A percentile compares a stretch with the other conserved stretches of the same genome.
Evolutionary conservation across 2,888 invertebrate species (phyloP).

Genomic region (Melanchra persicariae): DNA sequence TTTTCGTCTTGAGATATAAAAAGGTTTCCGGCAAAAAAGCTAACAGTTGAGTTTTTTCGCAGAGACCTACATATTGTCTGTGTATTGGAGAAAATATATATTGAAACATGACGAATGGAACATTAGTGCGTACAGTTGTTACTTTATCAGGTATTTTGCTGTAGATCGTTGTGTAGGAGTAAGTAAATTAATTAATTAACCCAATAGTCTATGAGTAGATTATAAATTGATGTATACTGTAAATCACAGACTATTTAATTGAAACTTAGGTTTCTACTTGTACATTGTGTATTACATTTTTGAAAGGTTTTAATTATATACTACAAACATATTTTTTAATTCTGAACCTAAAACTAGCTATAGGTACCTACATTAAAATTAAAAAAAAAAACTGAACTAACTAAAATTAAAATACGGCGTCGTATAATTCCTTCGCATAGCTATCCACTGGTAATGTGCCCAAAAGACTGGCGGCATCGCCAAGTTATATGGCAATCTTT

Average conservation of each 20-base stretch:
- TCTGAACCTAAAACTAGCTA: no score
- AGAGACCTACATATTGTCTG: conserved; percentile 49
- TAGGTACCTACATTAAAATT: no score
- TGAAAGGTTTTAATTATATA: no score
- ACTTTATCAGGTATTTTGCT: conserved; percentile 71
- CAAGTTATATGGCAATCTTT: no score
- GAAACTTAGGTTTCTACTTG: no score
- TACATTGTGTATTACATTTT: no score
- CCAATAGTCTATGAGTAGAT: neutral
- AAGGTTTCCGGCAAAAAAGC: neutral
- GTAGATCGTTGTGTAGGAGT: conserved; percentile 22
- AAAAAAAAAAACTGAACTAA: no score
- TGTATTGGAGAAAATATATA: conserved; percentile 6
- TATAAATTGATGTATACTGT: neutral
- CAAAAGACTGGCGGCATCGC: no score
- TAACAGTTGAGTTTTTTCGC: conserved; percentile 48
- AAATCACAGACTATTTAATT: neutral
- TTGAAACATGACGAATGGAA: conserved; percentile 64
- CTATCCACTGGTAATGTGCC: no score
- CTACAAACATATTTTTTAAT: no score
- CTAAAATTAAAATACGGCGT: no score
- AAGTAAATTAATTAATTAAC: neutral
- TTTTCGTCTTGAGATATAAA: conserved; percentile 27
- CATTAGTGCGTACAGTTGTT: conserved; percentile 69
- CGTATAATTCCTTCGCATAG: no score